A percentile compares a stretch with the other conserved stretches of the same genome.
Evolutionary conservation across 2,797 vertebrate genomes (phyloP).

Genomic region (Gallinago solitaria): DNA sequence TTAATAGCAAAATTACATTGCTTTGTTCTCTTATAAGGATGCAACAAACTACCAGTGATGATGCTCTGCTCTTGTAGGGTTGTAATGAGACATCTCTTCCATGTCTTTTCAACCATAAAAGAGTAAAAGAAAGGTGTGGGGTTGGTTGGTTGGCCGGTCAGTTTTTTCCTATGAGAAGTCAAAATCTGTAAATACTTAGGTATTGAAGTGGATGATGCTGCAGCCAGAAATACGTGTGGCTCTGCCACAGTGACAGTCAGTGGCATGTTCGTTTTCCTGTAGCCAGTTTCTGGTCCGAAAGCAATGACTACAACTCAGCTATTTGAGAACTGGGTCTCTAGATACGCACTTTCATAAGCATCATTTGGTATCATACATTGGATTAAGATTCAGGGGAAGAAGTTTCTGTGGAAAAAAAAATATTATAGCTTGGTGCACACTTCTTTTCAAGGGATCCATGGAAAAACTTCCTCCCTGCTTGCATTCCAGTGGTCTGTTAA

Average conservation of each 20-base stretch:
- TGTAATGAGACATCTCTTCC: not conserved
- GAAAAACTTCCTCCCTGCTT: not conserved
- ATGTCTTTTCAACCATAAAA: not conserved
- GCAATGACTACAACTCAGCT: not conserved
- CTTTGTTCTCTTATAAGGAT: not conserved
- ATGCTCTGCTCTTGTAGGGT: not conserved
- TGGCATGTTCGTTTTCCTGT: not conserved
- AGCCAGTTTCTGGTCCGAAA: not conserved
- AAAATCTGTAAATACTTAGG: not conserved
- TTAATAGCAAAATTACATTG: not conserved
- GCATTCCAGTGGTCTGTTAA: not conserved
- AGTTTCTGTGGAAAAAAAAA: not conserved
- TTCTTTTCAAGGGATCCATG: not conserved
- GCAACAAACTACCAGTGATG: not conserved
- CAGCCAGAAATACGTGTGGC: fast-evolving
- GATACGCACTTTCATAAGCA: fast-evolving
- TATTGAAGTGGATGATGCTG: not conserved
- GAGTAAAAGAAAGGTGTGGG: not conserved
- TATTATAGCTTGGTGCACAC: not conserved
- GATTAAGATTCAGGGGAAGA: not conserved
- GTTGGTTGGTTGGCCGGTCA: not conserved
- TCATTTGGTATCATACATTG: not conserved
- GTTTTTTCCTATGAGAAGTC: not conserved
- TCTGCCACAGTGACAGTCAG: not conserved
- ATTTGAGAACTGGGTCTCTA: not conserved